Evolutionary conservation across 92 coral and sea anemone genomes (phyloP).

Genomic region (Blastomussa wellsi): DNA sequence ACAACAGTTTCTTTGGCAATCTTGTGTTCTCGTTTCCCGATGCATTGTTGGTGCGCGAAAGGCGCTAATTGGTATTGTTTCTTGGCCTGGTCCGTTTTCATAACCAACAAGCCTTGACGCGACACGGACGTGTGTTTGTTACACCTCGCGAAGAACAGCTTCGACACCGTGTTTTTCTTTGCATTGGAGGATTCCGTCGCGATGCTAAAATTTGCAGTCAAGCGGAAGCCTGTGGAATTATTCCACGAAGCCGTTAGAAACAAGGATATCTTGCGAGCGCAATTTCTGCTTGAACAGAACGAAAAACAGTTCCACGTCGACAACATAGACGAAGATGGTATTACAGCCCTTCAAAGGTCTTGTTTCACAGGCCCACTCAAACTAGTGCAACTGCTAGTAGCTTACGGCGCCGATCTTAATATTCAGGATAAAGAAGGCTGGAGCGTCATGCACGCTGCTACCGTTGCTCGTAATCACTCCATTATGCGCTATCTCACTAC

Average conservation of each 20-base stretch:
- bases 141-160: slow-evolving; percentile 24
- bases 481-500: slow-evolving; percentile 83
- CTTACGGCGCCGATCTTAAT: slow-evolving; percentile 83
- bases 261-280: slow-evolving; percentile 76
- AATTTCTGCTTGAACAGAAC: slow-evolving; percentile 77
- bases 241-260: slow-evolving; percentile 91
- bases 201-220: slow-evolving; percentile 95
- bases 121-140: slow-evolving; percentile 29
- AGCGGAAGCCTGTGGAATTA: slow-evolving; percentile 82
- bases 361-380: slow-evolving; percentile 87
- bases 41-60: slow-evolving; percentile 48
- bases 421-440: slow-evolving; percentile 98
- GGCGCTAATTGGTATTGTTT: slow-evolving; percentile 30
- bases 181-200: neutral
- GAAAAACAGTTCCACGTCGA: slow-evolving; percentile 84
- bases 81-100: slow-evolving; percentile 12
- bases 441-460: slow-evolving; percentile 95
- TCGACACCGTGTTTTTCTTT: neutral
- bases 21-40: slow-evolving; percentile 21
- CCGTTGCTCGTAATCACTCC: slow-evolving; percentile 89
- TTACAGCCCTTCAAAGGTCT: slow-evolving; percentile 92
- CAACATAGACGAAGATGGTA: slow-evolving; percentile 91
- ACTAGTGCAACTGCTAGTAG: slow-evolving; percentile 83
- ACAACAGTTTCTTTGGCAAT: slow-evolving; percentile 41
- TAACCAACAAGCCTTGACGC: slow-evolving; percentile 25